These are phyloP conservation scores for Cryptophagus acutangulus DNA, from an alignment of 2,888 invertebrate genomes.

Conservation along the genomic window DNA sequence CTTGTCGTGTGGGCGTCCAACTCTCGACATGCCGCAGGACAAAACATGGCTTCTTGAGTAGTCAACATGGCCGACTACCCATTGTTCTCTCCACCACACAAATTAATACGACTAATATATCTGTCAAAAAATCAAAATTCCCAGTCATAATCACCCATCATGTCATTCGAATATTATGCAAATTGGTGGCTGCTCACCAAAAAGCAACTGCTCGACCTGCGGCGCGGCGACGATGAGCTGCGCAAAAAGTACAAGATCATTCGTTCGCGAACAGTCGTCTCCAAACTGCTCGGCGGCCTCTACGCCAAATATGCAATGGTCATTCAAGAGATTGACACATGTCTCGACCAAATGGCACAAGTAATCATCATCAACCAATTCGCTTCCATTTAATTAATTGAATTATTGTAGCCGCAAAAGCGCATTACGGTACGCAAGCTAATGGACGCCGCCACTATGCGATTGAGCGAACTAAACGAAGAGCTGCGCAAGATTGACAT, in stretches of 20 bases:
- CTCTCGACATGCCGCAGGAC: conserved; percentile 43
- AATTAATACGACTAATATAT: too few relatives aligned
- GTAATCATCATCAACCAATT: conserved; percentile 21
- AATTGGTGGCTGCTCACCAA: conserved; percentile 51
- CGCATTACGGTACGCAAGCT: conserved; percentile 53
- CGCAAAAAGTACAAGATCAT: conserved; percentile 27
- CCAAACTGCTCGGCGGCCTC: conserved; percentile 51
- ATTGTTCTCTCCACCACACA: too few relatives aligned
- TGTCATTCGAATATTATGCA: conserved; percentile 50
- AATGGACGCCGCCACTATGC: conserved; percentile 53
- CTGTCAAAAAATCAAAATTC: conserved; percentile 14
- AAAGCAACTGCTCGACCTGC: conserved; percentile 44
- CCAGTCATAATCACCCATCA: conserved; percentile 29
- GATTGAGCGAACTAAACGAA: conserved; percentile 57
- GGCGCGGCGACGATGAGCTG: conserved; percentile 43
- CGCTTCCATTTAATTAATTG: background rate
- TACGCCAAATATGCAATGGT: conserved; percentile 53
- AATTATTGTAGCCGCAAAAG: conserved; percentile 53
- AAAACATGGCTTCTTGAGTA: conserved; percentile 50
- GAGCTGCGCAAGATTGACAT: conserved; percentile 55
- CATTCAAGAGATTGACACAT: conserved; percentile 55
- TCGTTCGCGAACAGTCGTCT: conserved; percentile 51
- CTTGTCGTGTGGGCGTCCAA: conserved; percentile 44
- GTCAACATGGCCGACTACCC: conserved; percentile 47
- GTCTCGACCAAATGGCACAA: conserved; percentile 58